These are phyloP conservation scores for Bujurquina vittata DNA, from an alignment of 2,113 vertebrate species.

Conservation along the genomic window DNA sequence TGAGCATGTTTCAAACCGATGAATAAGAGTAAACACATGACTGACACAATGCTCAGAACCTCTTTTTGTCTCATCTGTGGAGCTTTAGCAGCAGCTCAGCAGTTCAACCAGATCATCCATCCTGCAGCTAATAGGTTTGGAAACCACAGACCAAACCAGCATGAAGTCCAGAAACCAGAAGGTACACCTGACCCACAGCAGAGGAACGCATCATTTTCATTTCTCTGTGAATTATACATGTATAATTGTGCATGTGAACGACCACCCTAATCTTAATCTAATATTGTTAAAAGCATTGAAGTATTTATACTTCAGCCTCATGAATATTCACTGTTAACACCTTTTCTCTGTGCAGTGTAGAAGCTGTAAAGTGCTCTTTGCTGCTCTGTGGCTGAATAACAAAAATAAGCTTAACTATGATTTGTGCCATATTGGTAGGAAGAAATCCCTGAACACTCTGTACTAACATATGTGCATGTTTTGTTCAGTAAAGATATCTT, in stretches of 20 bases:
- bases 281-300: background rate
- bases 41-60: background rate
- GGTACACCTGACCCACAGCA: constrained; percentile 6
- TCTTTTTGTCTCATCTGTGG: background rate
- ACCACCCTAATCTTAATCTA: background rate
- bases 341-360: too few species aligned
- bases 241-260: background rate
- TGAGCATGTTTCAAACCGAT: background rate
- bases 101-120: background rate
- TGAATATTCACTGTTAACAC: background rate
- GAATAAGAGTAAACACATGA: background rate
- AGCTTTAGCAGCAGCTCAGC: background rate
- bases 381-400: background rate
- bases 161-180: background rate
- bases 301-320: too few species aligned
- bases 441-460: background rate
- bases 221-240: background rate
- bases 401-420: background rate
- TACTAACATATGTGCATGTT: background rate
- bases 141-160: background rate
- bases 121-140: background rate
- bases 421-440: background rate
- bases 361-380: background rate
- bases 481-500: background rate
- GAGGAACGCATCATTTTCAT: background rate